Base-by-base conservation (phyloP, 1,140 invertebrate genomes). In the Bombus waltoni region DNA sequence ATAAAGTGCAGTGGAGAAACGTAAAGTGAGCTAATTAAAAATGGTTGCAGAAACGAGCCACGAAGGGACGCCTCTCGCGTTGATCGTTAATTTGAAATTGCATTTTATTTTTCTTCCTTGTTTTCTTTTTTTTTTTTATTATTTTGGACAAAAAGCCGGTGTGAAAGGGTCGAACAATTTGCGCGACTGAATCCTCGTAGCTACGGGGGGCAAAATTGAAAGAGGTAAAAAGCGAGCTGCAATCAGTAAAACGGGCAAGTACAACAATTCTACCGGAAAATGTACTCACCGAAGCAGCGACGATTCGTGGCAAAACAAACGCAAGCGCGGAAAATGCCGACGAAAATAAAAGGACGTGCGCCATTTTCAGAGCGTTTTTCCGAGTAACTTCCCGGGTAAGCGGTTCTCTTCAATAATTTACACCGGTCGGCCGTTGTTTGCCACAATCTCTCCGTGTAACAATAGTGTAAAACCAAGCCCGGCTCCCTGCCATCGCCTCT, bases 361-460 rank as follows among this genome's bases (percentile, higher is more conserved):
- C 76, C 76, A 59, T 76, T 76, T 76, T 76, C 74, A 76, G 53
- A 53, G 53, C 47, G 76, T 78, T 78, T 78, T 78, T 65, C 76
- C 76, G 76, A 78, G 76, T 78, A 78, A 78, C 59, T 78, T 78
- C 76, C 76, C 40, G 40, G 59, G 76, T 78, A 78, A 78, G 76
- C 76, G 76, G 76, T 78, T 78, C 76, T 78, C 59, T 66, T 78
- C 59, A 66, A 78, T 78, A 78, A 78, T 78, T 78, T 78, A 78
- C 76, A 78, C 76, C 59, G 59, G 59, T 66, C 59, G 59, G 76
- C 38, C 76, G 76, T 78, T 78, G 76, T 66, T 78, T 78, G 76
- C 76, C 76, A 59, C 76, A 78, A 78, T 78, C 76, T 78, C 59
- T 42, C 59, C 59, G 59, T 66, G 76, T 66, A 78, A 78, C 76